Evolutionary conservation across 2,888 invertebrate species (phyloP).

Genomic region (Amphipyra tragopoginis): DNA sequence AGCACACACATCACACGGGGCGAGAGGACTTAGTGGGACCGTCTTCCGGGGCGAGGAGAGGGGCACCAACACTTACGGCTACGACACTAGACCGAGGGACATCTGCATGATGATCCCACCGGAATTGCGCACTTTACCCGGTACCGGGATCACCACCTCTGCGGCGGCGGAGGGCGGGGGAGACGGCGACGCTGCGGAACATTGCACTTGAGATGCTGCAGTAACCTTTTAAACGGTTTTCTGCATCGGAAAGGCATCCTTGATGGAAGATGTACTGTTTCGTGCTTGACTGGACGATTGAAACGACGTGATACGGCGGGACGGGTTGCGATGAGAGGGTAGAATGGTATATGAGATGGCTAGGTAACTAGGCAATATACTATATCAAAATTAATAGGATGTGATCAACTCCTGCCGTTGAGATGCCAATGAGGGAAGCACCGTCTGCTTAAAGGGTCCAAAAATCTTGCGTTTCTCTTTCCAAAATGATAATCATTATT

Average conservation of each 20-base stretch:
- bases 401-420: not conserved
- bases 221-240: conserved; percentile 8
- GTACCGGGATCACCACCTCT: conserved; percentile 81
- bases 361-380: conserved; percentile 27
- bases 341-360: conserved; percentile 30
- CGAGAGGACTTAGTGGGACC: conserved; percentile 28
- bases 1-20: conserved; percentile 60
- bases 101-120: conserved; percentile 74
- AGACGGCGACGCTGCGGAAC: conserved; percentile 66
- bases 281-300: conserved; percentile 34
- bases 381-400: conserved; percentile 3
- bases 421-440: too few relatives aligned
- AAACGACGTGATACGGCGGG: conserved; percentile 34
- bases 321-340: conserved; percentile 29
- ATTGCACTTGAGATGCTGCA: conserved; percentile 59
- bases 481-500: too few relatives aligned
- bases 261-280: conserved; percentile 38
- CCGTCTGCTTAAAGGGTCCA: too few relatives aligned
- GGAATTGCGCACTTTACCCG: conserved; percentile 81
- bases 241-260: conserved; percentile 17
- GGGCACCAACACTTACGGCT: conserved; percentile 79
- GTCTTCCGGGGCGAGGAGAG: conserved; percentile 39
- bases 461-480: too few relatives aligned
- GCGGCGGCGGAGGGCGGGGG: conserved; percentile 71
- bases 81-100: conserved; percentile 73